Base-by-base conservation (phyloP, 2,888 invertebrate species). In the Rhodophaea formosa region DNA sequence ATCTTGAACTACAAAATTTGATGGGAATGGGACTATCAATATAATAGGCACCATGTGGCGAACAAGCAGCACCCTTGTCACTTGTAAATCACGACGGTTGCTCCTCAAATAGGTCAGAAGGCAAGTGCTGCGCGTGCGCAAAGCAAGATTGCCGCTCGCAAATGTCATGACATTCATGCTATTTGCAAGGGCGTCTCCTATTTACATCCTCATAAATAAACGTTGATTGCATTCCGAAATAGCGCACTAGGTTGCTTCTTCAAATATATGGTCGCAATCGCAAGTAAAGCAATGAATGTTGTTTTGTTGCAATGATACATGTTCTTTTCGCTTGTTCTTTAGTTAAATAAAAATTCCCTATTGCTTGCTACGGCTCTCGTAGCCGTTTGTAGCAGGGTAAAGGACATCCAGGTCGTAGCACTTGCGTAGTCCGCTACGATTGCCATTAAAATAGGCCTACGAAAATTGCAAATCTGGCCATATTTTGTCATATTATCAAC, bases 151-250 rank as follows among this genome's bases (percentile, higher is more conserved):
- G 69, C 66, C 65, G 66, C 65, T 64, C 68, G 71, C 70, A 84
- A 86, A 86, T 86, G 85, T 80, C 86, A 83, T 69, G 83, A 71
- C 81, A 80, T 80, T 81, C 77, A 69, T 69, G 69, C 65, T 68
- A 67, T 63, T 60, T 56, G 67, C 82, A 82, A 83, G 82, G 83
- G 80, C 83, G 75, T 51, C 70, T 62, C 68, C 66, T 62, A 63
- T 67, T 71, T 73, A 67, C 69, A 66, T 64, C 66, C 51, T 51
- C 51, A 35, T 51, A 51, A 51, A 51, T 51, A 51, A 51, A 16
- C 35, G 17, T 16, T 35, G 35, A 17, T 14, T 35, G 14, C 51
- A 51, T 35, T 51, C 51, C 35, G 35, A 51, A 51, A 35, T 16
- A 51, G 17, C 32, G 15, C 8, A 49, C 15, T 32, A 32, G 29